Conservation (phyloP, 2,797 vertebrate species). For the Glossophaga mutica region DNA sequence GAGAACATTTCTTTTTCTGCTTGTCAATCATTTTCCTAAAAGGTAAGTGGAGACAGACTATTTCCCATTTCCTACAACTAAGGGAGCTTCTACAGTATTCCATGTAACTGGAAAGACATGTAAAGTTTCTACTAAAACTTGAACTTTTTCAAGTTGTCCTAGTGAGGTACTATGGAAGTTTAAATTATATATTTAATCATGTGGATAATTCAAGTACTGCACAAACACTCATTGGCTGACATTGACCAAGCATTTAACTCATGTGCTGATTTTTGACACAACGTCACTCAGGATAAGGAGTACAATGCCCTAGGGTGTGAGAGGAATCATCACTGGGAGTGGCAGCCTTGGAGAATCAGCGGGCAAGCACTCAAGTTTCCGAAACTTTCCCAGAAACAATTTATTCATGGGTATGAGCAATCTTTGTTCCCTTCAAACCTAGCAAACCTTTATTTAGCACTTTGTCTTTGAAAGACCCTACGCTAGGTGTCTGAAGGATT, state of each 20-base stretch:
- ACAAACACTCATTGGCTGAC: not conserved
- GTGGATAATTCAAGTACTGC: not conserved
- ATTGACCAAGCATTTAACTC: not conserved
- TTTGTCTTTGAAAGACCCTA: not conserved
- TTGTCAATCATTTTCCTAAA: conserved; percentile 14
- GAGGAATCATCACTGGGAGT: not conserved
- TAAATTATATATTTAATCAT: not conserved
- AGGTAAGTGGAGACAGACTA: not conserved
- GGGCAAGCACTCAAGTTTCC: not conserved
- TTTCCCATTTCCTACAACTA: not conserved
- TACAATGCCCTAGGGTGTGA: not conserved
- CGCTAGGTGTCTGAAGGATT: not conserved
- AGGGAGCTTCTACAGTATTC: not conserved
- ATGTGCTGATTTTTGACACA: not conserved
- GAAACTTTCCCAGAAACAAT: not conserved
- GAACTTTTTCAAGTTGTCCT: not conserved
- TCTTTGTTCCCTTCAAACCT: not conserved
- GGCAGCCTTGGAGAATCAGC: not conserved
- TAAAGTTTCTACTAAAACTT: not conserved
- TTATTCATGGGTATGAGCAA: not conserved
- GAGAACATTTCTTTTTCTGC: not conserved
- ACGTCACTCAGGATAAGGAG: not conserved
- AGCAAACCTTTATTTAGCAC: not conserved
- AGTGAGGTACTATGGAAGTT: not conserved
- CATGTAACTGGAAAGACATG: not conserved